Conservation (phyloP, 2,113 vertebrate genomes). For the Promerops cafer region DNA sequence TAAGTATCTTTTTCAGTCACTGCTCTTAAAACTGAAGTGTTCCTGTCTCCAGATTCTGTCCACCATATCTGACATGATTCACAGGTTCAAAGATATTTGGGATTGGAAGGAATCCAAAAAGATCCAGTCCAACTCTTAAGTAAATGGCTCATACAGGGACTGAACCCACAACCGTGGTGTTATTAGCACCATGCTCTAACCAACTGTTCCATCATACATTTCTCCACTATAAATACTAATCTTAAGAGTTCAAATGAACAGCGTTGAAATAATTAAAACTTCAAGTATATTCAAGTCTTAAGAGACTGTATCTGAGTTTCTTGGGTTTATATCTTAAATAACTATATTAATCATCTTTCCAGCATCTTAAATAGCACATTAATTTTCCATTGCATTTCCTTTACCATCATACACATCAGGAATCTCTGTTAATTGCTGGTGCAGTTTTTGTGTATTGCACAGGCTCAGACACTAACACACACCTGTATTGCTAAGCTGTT, state of each 20-base stretch:
- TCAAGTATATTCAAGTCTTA: background rate
- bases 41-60: background rate
- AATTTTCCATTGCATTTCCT: background rate
- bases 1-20: background rate
- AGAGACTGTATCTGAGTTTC: background rate
- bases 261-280: background rate
- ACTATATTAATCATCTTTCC: background rate
- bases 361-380: background rate
- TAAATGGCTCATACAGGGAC: background rate
- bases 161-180: background rate
- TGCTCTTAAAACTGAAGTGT: fast-evolving
- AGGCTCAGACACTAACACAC: background rate
- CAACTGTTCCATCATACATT: background rate
- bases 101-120: background rate
- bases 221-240: background rate
- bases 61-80: background rate
- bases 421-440: background rate
- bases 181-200: background rate
- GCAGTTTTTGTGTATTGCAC: background rate
- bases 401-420: background rate
- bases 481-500: background rate
- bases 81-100: background rate
- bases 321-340: background rate
- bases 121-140: background rate
- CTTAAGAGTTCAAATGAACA: background rate